Evolutionary conservation across 2,888 invertebrate genomes (phyloP).

Genomic region (Unio pictorum): DNA sequence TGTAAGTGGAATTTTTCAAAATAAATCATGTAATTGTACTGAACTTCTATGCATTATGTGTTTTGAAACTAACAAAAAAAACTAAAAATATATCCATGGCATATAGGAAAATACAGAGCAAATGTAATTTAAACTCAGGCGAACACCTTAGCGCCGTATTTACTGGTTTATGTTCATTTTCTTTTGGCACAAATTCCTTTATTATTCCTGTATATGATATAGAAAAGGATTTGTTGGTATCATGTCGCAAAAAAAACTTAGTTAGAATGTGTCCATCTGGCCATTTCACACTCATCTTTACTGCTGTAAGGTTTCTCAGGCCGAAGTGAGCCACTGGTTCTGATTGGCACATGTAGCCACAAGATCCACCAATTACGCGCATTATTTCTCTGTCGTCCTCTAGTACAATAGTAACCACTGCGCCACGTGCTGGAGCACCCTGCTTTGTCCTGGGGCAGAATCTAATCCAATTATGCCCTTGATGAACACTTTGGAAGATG

Average conservation of each 20-base stretch:
- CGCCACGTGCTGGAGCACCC: constrained; percentile 63
- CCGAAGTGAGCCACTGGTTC: constrained; percentile 66
- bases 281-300: constrained; percentile 40
- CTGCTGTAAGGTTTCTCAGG: constrained; percentile 26
- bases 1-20: too few relatives aligned
- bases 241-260: constrained; percentile 8
- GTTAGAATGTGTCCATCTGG: constrained; percentile 37
- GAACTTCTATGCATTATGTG: too few relatives aligned
- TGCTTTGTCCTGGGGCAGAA: constrained; percentile 51
- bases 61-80: too few relatives aligned
- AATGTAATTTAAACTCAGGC: too few relatives aligned
- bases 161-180: too few relatives aligned
- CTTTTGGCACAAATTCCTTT: constrained; percentile 1
- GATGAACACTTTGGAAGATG: constrained; percentile 9
- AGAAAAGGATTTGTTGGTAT: constrained; percentile 13
- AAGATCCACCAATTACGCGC: constrained; percentile 56
- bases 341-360: constrained; percentile 62
- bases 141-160: too few relatives aligned
- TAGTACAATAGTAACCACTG: constrained; percentile 50
- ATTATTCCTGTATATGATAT: constrained; percentile 23
- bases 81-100: too few relatives aligned
- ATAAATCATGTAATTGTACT: too few relatives aligned
- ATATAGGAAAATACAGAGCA: too few relatives aligned
- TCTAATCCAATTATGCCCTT: constrained; percentile 49
- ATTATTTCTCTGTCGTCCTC: constrained; percentile 21